These are phyloP conservation scores for Paraescarpia echinospica DNA, from an alignment of 1,140 invertebrate genomes.

Conservation along the genomic window DNA sequence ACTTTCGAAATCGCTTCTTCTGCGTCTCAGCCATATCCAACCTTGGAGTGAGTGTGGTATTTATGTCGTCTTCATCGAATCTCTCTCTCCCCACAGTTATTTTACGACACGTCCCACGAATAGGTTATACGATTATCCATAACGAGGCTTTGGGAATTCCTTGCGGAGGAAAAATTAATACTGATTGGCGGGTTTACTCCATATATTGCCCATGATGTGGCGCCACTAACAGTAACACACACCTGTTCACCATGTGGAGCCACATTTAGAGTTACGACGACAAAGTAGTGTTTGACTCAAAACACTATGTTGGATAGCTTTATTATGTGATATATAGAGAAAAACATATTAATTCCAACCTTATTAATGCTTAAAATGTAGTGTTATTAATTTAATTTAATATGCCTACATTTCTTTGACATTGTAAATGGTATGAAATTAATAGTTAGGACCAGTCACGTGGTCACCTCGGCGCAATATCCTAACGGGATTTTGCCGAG, in stretches of 20 bases:
- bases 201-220: background rate
- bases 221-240: background rate
- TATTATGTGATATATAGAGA: too few species aligned
- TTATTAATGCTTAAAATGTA: too few species aligned
- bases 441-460: too few species aligned
- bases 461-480: too few species aligned
- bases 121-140: constrained; percentile 2
- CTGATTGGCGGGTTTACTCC: background rate
- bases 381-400: too few species aligned
- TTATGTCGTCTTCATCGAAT: background rate
- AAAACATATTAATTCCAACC: too few species aligned
- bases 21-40: constrained; percentile 10
- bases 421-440: too few species aligned
- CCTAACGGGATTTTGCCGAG: too few species aligned
- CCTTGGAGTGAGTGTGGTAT: background rate
- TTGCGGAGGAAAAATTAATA: background rate
- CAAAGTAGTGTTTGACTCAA: too few species aligned
- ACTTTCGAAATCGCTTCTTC: constrained; percentile 18
- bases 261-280: background rate
- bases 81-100: background rate
- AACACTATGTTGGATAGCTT: too few species aligned
- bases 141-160: constrained; percentile 7
- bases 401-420: too few species aligned
- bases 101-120: background rate
- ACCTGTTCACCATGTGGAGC: background rate